phyloP scores from a whole-genome alignment of 2,888 invertebrate species.

The Drosophila mettleri region DNA sequence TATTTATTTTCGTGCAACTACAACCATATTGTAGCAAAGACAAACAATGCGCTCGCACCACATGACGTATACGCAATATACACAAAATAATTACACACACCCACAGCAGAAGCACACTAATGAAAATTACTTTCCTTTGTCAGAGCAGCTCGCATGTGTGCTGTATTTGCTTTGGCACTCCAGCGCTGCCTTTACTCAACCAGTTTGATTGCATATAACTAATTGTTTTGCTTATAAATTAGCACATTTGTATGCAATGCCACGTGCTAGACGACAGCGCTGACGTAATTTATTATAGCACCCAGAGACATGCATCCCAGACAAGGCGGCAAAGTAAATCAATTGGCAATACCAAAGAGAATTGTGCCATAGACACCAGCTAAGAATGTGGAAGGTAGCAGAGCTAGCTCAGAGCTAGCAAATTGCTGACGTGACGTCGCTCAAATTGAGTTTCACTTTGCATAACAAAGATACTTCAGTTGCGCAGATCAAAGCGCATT shows the following conservation, averaged over 20 bases:
- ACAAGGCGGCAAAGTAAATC: constrained; percentile 1
- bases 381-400: background rate
- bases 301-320: constrained; percentile 44
- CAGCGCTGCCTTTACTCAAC: constrained; percentile 39
- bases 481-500: background rate
- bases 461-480: background rate
- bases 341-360: constrained; percentile 19
- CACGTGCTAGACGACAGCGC: constrained; percentile 49
- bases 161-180: constrained; percentile 30
- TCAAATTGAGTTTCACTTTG: background rate
- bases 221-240: constrained; percentile 80
- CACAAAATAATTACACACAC: constrained; percentile 65
- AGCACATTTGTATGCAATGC: constrained; percentile 76
- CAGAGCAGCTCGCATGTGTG: constrained; percentile 7
- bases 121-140: constrained; percentile 68
- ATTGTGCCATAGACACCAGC: constrained; percentile 23
- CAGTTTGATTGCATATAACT: constrained; percentile 70
- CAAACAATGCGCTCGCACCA: constrained; percentile 39
- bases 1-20: constrained; percentile 9
- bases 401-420: background rate
- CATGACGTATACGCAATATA: constrained; percentile 70
- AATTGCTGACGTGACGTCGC: background rate
- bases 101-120: constrained; percentile 46
- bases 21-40: constrained; percentile 7
- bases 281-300: constrained; percentile 73